phyloP scores from a whole-genome alignment of 2,113 vertebrate species.

The Upupa epops region DNA sequence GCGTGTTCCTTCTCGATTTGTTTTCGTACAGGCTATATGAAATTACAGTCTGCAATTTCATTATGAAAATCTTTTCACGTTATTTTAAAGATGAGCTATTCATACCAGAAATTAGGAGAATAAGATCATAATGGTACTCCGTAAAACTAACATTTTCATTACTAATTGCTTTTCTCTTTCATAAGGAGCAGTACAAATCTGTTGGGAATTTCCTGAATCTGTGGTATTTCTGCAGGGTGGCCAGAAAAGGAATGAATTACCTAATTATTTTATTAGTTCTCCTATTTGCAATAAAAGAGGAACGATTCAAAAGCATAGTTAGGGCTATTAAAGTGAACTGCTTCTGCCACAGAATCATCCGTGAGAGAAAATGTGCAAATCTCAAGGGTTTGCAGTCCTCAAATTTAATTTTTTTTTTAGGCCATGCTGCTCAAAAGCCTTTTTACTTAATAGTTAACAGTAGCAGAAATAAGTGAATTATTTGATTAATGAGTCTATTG shows the following conservation, averaged over 20 bases:
- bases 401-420: background rate
- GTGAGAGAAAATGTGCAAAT: background rate
- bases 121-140: slow-evolving; percentile 18
- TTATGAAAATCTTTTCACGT: background rate
- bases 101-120: slow-evolving; percentile 11
- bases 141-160: slow-evolving; percentile 54
- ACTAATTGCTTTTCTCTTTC: slow-evolving; percentile 37
- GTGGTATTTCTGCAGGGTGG: slow-evolving; percentile 15
- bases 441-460: background rate
- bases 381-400: background rate
- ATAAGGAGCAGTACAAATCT: slow-evolving; percentile 26
- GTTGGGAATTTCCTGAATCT: slow-evolving; percentile 33
- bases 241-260: slow-evolving; percentile 12
- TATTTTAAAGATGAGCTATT: slow-evolving; percentile 26
- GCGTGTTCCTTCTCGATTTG: background rate
- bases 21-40: slow-evolving; percentile 34
- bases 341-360: background rate
- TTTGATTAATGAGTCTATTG: background rate
- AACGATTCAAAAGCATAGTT: slow-evolving; percentile 16
- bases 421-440: background rate
- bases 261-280: slow-evolving; percentile 49
- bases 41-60: slow-evolving; percentile 30
- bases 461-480: background rate
- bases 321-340: slow-evolving; percentile 24
- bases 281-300: slow-evolving; percentile 22